These are phyloP conservation scores for Euwallacea fornicatus DNA, from an alignment of 1,140 invertebrate genomes.

Conservation along the genomic window DNA sequence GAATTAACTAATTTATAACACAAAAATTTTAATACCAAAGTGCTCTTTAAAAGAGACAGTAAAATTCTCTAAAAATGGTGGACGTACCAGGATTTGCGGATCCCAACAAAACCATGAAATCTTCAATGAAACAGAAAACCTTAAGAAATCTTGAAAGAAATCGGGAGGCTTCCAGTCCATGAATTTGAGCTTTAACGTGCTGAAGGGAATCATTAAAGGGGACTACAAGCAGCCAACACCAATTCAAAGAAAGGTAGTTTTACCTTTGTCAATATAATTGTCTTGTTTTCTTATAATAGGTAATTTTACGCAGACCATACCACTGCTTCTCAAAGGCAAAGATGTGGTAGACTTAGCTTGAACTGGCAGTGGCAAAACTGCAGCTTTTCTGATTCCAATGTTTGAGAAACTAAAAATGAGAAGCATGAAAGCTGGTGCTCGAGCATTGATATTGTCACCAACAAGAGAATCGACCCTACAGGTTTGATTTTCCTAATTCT, in stretches of 20 bases:
- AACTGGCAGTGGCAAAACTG: constrained; percentile 98
- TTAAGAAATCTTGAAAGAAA: constrained; percentile 70
- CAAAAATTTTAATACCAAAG: too few species aligned
- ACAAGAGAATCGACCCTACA: constrained; percentile 94
- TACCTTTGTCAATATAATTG: neutral
- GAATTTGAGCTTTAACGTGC: constrained; percentile 78
- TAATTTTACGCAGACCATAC: constrained; percentile 78
- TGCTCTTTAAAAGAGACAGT: too few species aligned
- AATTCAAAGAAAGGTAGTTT: constrained; percentile 92
- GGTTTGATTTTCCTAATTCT: constrained; percentile 51
- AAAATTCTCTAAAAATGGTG: constrained; percentile 36
- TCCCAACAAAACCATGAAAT: constrained; percentile 42
- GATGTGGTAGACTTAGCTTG: constrained; percentile 99
- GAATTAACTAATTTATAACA: too few species aligned
- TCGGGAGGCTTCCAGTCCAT: constrained; percentile 90
- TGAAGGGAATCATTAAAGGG: constrained; percentile 88
- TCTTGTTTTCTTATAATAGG: neutral
- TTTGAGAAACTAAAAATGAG: constrained; percentile 87
- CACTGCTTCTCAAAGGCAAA: constrained; percentile 86
- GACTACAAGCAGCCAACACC: constrained; percentile 98
- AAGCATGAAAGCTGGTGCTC: constrained; percentile 70
- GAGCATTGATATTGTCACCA: constrained; percentile 90
- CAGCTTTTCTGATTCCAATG: constrained; percentile 96
- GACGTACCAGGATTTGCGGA: constrained; percentile 52
- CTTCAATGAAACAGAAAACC: constrained; percentile 25